Percentiles rank a stretch among this genome's conserved stretches.
Conservation (phyloP, 2,113 vertebrate species). For the Hippocampus zosterae region DNA sequence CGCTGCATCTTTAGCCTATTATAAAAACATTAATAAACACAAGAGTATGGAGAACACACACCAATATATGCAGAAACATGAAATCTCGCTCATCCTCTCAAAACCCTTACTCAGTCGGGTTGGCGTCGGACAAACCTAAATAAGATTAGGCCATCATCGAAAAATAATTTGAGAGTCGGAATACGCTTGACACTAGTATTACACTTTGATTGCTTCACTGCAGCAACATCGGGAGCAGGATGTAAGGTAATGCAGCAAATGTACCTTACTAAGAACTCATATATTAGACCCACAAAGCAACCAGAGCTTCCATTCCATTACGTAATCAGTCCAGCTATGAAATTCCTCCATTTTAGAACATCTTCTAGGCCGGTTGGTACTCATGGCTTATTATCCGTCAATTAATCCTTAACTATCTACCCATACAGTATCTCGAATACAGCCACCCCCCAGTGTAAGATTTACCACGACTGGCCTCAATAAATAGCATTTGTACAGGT, state of each 20-base stretch:
- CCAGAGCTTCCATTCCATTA: too few species aligned
- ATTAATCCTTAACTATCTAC: too few species aligned
- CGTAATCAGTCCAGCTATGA: too few species aligned
- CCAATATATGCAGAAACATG: background rate
- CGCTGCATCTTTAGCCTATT: constrained; percentile 51
- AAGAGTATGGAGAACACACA: constrained; percentile 23
- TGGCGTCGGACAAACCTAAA: constrained; percentile 28
- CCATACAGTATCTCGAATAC: too few species aligned
- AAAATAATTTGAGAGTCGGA: constrained; percentile 19
- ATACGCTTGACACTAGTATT: constrained; percentile 21
- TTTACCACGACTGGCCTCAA: too few species aligned
- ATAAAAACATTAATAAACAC: constrained; percentile 53
- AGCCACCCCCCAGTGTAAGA: too few species aligned
- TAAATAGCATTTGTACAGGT: too few species aligned
- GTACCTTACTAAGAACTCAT: too few species aligned
- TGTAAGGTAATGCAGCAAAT: background rate
- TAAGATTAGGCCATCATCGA: constrained; percentile 33
- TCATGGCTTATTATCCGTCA: too few species aligned
- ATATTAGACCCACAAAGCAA: too few species aligned
- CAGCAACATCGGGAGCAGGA: constrained; percentile 4
- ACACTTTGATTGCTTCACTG: background rate
- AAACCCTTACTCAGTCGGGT: constrained; percentile 41
- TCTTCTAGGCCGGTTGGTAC: too few species aligned
- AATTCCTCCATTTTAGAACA: too few species aligned
- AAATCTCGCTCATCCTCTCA: constrained; percentile 27